A percentile compares a stretch with the other conserved stretches of the same genome.
phyloP scores from a whole-genome alignment of 2,888 invertebrate species.

The Ernsta delagoae region DNA sequence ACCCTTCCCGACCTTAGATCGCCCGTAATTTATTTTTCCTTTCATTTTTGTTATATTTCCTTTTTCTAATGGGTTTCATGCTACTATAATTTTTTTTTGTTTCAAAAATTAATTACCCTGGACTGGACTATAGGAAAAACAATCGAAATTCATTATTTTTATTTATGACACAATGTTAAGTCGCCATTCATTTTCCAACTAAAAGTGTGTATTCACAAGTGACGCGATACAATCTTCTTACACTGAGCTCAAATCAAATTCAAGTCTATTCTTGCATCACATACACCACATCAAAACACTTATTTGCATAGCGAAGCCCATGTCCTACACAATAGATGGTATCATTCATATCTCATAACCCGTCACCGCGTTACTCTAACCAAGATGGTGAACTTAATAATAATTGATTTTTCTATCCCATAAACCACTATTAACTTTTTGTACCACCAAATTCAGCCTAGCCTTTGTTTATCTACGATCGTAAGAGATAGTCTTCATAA shows the following conservation, averaged over 20 bases:
- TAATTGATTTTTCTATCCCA: background rate
- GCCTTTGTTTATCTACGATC: background rate
- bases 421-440: background rate
- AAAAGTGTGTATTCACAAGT: too few relatives aligned
- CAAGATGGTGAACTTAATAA: background rate
- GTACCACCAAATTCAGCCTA: background rate
- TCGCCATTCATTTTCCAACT: too few relatives aligned
- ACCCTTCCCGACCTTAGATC: too few relatives aligned
- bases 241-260: background rate
- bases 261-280: background rate
- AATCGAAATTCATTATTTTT: too few relatives aligned
- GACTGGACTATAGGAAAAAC: too few relatives aligned
- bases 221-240: background rate
- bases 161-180: too few relatives aligned
- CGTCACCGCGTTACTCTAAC: constrained; percentile 4
- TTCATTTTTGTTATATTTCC: too few relatives aligned
- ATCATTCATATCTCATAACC: background rate
- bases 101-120: too few relatives aligned
- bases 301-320: constrained; percentile 1
- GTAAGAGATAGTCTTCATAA: background rate
- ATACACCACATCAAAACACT: background rate
- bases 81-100: too few relatives aligned
- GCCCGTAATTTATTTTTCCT: too few relatives aligned
- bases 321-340: background rate
- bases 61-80: too few relatives aligned